Evolutionary conservation across 2,888 invertebrate species (phyloP), one percentile per base, ranked within the genome.

Genomic region (Torymus texanus): DNA sequence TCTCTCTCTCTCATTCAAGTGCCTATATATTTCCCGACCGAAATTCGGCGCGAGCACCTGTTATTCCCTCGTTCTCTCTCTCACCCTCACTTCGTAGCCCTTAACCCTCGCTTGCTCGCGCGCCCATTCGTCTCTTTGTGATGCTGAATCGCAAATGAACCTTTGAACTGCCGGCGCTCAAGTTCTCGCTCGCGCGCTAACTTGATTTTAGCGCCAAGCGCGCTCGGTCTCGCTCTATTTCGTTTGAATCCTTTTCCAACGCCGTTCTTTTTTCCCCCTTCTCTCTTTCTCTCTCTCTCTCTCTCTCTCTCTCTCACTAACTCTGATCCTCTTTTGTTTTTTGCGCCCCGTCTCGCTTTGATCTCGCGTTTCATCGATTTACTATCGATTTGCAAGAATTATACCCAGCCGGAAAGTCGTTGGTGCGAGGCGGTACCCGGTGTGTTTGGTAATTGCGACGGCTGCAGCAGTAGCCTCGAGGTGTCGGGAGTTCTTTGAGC

Each of bases 61-160:
- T 71, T 71, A 66, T 78, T 61, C 74, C 18, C 53, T 41, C 21
- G 67, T 50, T 12, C 51, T n/a, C 56, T 41, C 29, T 24, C 12
- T 16, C 18, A 18, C 66, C 18, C 66, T 50, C 75, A 59, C 80
- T 80, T 65, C 70, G 77, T 2, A 75, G 74, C 71, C 80, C 80
- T 80, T 62, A 78, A 80, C 74, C 74, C 80, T 66, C 71, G n/a
- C 13, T 41, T 8, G 16, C 59, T 14, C 59, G 24, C 61, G 18
- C 41, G 16, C n/a, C 50, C 58, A 61, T 67, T 68, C 73, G 63
- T 77, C 72, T 77, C 72, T 81, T 78, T 71, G 53, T 72, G 63
- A 78, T 71, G 24, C 66, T 56, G 81, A 78, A 75, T 81, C 67
- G 78, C 78, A 78, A 81, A 78, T 75, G 81, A 75, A 81, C 62